Conservation (phyloP, 2,797 vertebrate species). For the Crocidura indochinensis region DNA sequence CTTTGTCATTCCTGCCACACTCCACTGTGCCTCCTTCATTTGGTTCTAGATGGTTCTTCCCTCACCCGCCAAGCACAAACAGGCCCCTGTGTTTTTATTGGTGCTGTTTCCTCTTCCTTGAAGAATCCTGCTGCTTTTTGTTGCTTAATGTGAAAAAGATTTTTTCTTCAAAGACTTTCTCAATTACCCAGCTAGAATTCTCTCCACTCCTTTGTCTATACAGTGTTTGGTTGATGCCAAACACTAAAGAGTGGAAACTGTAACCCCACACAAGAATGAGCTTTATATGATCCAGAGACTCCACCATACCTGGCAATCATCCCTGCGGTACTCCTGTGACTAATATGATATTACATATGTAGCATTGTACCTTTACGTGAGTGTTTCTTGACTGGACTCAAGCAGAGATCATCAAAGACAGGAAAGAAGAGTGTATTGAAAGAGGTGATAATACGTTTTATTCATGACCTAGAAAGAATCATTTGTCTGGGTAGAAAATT, state of each 20-base stretch:
- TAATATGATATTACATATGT: neutral
- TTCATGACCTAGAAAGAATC: neutral
- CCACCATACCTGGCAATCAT: neutral
- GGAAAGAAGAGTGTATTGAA: neutral
- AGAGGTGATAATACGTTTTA: neutral
- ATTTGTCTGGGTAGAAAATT: neutral
- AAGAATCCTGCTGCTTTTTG: neutral
- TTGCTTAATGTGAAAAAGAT: neutral
- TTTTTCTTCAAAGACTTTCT: neutral
- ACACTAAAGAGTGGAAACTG: neutral
- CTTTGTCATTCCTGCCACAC: rapidly evolving
- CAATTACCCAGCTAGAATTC: neutral
- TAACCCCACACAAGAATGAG: neutral
- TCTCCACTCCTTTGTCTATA: neutral
- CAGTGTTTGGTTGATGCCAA: neutral
- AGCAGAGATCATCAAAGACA: neutral
- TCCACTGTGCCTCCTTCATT: too few species aligned
- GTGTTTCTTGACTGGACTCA: neutral
- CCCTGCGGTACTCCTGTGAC: neutral
- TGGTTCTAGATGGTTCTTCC: neutral
- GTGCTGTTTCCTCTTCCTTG: neutral
- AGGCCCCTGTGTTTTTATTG: neutral
- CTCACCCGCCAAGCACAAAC: neutral
- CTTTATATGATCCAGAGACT: neutral
- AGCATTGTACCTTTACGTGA: neutral